Base-by-base conservation (phyloP, 2,888 invertebrate species). In the Apodemia mormo region DNA sequence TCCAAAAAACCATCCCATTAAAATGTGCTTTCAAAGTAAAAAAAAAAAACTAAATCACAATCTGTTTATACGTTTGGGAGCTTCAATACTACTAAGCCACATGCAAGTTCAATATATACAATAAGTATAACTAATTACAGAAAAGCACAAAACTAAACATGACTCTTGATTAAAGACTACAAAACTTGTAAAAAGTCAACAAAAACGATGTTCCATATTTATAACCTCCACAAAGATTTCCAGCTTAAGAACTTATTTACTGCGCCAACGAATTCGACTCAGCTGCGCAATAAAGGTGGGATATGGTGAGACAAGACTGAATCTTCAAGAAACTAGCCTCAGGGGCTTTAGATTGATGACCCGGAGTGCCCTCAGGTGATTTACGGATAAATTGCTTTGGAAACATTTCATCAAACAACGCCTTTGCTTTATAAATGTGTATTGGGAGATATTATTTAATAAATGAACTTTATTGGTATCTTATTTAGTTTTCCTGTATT, bases 281-380 rank as follows among this genome's bases (percentile, higher is more conserved):
- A 79, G 78, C 77, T 81, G 82, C 76, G 82, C 83, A 85, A 85
- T 86, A 85, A 83, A 83, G 69, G 68, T 70, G 64, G 71, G 56
- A 78, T 77, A 74, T 75, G 80, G 82, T 81, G 80, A 77, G 78
- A 78, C 84, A 85, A 71, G 70, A 68, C 67, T 70, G 68, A 49
- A 49, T 49, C 81, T 84, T 79, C 78, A 80, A 80, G 81, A 81
- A 87, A 89, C 87, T 85, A 81, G 84, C 82, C 89, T 82, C 85
- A 64, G 68, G 87, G 85, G 86, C 76, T 74, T 81, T 79, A 83
- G 85, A 89, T 89, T 90, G 90, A 90, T 90, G 88, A 85, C 86
- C 85, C 78, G 74, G 71, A 78, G 82, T 82, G 83, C 81, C 80
- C 86, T 82, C 86, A 88, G 88, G 89, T 88, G 89, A 87, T 84